Conservation (phyloP, 1,140 invertebrate species). For the Drosophila seguyi region DNA sequence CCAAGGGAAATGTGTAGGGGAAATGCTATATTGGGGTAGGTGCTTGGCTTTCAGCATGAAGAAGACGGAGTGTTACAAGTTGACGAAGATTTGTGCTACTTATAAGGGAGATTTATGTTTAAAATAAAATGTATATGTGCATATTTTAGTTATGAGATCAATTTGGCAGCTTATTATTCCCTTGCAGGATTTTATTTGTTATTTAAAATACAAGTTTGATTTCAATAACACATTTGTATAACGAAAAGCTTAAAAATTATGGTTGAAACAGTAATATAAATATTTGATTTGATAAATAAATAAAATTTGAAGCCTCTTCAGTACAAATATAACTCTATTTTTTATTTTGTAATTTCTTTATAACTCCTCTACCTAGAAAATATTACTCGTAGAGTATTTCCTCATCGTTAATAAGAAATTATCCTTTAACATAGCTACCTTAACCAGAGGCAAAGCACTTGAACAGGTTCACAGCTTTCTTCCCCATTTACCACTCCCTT, state of each 20-base stretch:
- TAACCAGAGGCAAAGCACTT: constrained; percentile 53
- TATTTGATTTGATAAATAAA: not conserved
- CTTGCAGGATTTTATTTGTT: not conserved
- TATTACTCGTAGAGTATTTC: constrained; percentile 9
- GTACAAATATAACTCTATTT: not conserved
- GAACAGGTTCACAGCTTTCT: constrained; percentile 50
- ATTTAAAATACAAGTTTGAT: not conserved
- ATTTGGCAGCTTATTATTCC: too few relatives aligned
- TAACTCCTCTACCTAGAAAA: not conserved
- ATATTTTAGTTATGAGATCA: not conserved
- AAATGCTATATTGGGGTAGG: constrained; percentile 19
- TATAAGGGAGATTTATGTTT: not conserved
- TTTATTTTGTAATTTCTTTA: not conserved
- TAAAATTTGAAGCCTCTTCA: rapidly evolving
- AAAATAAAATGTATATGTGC: not conserved
- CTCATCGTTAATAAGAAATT: not conserved
- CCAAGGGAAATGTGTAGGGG: not conserved
- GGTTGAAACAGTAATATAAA: too few relatives aligned
- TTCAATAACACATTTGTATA: not conserved
- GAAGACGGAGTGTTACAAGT: not conserved
- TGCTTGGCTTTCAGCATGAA: not conserved
- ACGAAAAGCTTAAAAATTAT: not conserved
- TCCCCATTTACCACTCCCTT: constrained; percentile 2
- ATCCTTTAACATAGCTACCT: constrained; percentile 38
- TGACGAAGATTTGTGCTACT: not conserved